phyloP scores from a whole-genome alignment of 1,140 invertebrate species.

The Aphidius gifuensis region DNA sequence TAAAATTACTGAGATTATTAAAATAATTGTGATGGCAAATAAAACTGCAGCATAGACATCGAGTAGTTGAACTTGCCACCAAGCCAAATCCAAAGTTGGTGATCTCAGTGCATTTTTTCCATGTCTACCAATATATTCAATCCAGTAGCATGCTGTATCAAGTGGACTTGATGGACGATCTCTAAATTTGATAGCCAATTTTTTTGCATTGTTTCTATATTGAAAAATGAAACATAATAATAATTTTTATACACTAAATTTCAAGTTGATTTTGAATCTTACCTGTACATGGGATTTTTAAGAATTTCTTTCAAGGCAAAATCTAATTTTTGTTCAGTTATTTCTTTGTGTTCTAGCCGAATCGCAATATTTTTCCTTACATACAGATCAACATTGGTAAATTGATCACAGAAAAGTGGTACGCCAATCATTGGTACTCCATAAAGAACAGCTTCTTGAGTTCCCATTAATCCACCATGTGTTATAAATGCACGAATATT shows the following conservation, averaged over 20 bases:
- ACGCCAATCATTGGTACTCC: conserved; percentile 52
- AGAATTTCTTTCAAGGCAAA: background rate
- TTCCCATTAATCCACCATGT: conserved; percentile 53
- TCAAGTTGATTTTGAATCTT: background rate
- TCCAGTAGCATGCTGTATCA: conserved; percentile 61
- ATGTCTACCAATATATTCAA: conserved; percentile 56
- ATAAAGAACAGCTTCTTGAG: conserved; percentile 51
- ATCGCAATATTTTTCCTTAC: conserved; percentile 17
- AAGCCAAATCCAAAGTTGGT: conserved; percentile 33
- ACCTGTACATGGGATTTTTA: background rate
- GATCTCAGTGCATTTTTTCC: conserved; percentile 35
- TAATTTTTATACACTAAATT: background rate
- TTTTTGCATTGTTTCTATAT: conserved; percentile 52
- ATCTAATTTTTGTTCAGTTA: conserved; percentile 5
- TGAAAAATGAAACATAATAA: background rate
- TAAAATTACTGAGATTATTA: background rate
- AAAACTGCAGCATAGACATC: conserved; percentile 35
- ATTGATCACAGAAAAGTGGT: conserved; percentile 43
- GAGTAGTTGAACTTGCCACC: conserved; percentile 45
- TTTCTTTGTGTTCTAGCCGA: conserved; percentile 7
- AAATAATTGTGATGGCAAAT: background rate
- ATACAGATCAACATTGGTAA: conserved; percentile 27
- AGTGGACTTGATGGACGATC: conserved; percentile 57
- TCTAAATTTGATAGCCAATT: conserved; percentile 56
- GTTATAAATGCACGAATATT: conserved; percentile 52